Conservation (phyloP, 1,140 invertebrate genomes). For the Drosophila chauvacae region DNA sequence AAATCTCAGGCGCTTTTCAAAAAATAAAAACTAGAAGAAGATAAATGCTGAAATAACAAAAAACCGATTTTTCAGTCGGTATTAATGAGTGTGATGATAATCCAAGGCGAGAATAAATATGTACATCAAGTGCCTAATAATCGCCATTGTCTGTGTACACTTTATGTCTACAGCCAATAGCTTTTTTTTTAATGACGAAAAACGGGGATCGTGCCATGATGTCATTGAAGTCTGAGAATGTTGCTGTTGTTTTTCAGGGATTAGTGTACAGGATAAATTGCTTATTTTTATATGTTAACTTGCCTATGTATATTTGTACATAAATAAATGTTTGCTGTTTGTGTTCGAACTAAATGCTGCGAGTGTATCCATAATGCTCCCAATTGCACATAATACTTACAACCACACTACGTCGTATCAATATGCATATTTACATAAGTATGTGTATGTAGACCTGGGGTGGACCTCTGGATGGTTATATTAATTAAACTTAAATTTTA, state of each 20-base stretch:
- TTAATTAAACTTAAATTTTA: background rate
- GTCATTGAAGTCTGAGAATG: background rate
- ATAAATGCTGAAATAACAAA: conserved; percentile 16
- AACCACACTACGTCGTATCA: conserved; percentile 62
- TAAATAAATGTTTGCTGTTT: conserved; percentile 41
- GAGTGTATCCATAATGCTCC: conserved; percentile 37
- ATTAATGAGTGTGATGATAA: conserved; percentile 36
- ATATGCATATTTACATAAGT: conserved; percentile 41
- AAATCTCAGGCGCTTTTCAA: conserved; percentile 35
- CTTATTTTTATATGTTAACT: conserved; percentile 24
- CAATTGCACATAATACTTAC: conserved; percentile 60
- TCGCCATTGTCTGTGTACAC: conserved; percentile 19
- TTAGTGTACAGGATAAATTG: conserved; percentile 7
- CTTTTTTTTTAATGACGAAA: conserved; percentile 1
- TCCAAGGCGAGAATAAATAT: conserved; percentile 42
- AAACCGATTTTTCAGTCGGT: conserved; percentile 30
- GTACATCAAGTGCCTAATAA: conserved; percentile 12
- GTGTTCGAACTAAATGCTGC: conserved; percentile 19
- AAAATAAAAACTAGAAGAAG: conserved; percentile 9
- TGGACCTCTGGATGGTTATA: conserved; percentile 6
- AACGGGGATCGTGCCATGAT: background rate
- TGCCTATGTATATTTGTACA: conserved; percentile 19
- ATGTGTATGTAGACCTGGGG: conserved; percentile 37
- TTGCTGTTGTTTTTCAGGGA: conserved; percentile 17
- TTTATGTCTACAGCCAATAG: conserved; percentile 1